phyloP scores from a whole-genome alignment of 2,113 vertebrate genomes.

The Cynoglossus semilaevis region DNA sequence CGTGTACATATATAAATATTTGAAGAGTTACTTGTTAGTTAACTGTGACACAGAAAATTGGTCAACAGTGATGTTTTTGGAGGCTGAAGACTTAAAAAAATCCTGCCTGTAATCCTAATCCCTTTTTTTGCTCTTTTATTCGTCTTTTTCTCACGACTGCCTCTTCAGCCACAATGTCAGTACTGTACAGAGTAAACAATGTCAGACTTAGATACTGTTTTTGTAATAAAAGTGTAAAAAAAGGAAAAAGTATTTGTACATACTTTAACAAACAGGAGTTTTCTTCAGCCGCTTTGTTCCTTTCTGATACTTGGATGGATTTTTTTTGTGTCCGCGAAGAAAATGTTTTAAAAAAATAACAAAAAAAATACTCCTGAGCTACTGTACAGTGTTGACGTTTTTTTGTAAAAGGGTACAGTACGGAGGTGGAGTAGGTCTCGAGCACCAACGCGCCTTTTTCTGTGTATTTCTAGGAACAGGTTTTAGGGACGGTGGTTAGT shows the following conservation, averaged over 20 bases:
- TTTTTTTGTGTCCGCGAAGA: constrained; percentile 62
- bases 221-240: constrained; percentile 66
- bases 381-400: constrained; percentile 72
- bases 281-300: constrained; percentile 53
- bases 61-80: constrained; percentile 8
- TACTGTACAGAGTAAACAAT: constrained; percentile 75
- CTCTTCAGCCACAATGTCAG: constrained; percentile 61
- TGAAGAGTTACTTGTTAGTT: constrained; percentile 21
- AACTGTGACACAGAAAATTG: constrained; percentile 46
- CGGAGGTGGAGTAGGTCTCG: constrained; percentile 65
- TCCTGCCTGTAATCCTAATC: constrained; percentile 33
- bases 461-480: constrained; percentile 62
- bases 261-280: constrained; percentile 58
- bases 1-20: constrained; percentile 49
- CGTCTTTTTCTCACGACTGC: constrained; percentile 34
- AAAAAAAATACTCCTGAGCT: constrained; percentile 58
- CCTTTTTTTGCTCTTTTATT: constrained; percentile 18
- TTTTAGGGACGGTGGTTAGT: constrained; percentile 44
- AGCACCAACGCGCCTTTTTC: constrained; percentile 77
- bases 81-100: constrained; percentile 25
- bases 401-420: constrained; percentile 64
- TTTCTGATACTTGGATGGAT: constrained; percentile 54
- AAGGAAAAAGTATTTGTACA: constrained; percentile 57
- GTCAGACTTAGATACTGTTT: constrained; percentile 67
- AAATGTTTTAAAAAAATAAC: constrained; percentile 6